Evolutionary conservation across 2,888 invertebrate genomes (phyloP), one percentile per base, ranked within the genome.

Genomic region (Ectropis crepuscularia): DNA sequence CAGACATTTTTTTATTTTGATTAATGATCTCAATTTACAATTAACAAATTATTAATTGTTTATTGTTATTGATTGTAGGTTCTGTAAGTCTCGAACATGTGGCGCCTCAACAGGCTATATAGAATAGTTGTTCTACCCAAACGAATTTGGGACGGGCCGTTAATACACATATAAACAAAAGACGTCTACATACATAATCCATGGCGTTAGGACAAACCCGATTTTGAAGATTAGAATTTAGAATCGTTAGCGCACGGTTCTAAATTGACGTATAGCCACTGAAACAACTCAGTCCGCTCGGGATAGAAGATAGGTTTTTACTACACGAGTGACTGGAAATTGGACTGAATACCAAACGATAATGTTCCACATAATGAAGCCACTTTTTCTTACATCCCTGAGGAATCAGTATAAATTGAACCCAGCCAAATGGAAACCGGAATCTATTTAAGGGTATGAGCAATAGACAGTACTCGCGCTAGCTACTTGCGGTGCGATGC

Each of bases 381-480:
- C 45, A 55, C 54, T 46, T 45, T 28, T 46, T 12, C 11, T 55
- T 5, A 10, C 11, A 10, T 39, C 54, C 54, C 54, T n/a, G 11
- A 16, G 46, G 46, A 55, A 46, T 46, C 36, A 10, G 46, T 46
- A 10, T 46, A 55, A 54, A 55, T 46, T 46, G 46, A 46, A 55
- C 54, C 54, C 9, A 42, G 10, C 16, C 46, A 37, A 55, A 46
- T 55, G 54, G 54, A 55, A 55, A 55, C 38, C 46, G 12, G 54
- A 55, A 55, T 46, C 54, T 55, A 55, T 45, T 55, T 55, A 38
- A 38, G 16, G 54, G 28, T 41, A 42, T 41, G 41, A 51, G 50
- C 50, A 50, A 50, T 50, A 28, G 12, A 39, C 39, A 39, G 39
- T 39, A 50, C 38, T 39, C 50, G 38, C 50, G 12, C 9, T 50